These are phyloP conservation scores for Pogonomyrmex barbatus DNA, from an alignment of 1,140 invertebrate genomes.

Conservation along the genomic window DNA sequence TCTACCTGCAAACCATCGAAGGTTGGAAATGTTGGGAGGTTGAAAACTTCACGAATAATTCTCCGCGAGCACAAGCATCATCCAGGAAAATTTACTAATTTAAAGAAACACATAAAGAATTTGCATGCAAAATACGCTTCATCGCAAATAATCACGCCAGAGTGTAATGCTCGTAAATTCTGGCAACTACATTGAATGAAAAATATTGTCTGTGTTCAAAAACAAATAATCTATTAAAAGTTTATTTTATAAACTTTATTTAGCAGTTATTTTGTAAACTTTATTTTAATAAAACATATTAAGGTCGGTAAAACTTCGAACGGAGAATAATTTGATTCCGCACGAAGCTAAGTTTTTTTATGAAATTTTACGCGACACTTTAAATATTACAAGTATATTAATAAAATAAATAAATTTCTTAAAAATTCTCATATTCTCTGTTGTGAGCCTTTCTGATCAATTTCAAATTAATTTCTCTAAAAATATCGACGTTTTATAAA, in stretches of 20 bases:
- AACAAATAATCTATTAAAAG: background rate
- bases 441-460: background rate
- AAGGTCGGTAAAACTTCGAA: background rate
- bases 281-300: background rate
- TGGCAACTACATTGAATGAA: background rate
- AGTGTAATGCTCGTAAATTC: background rate
- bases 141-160: background rate
- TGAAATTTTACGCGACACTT: no score
- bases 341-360: no score
- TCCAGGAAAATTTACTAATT: constrained; percentile 15
- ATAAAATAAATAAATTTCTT: background rate
- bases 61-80: no score
- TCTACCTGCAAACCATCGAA: constrained; percentile 39
- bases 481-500: background rate
- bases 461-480: background rate
- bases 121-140: background rate
- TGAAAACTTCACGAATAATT: background rate
- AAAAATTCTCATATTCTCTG: background rate
- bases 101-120: background rate
- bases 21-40: background rate
- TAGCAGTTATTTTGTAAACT: background rate
- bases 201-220: background rate
- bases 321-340: background rate
- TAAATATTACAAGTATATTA: no score
- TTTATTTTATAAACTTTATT: background rate